phyloP scores from a whole-genome alignment of 2,113 vertebrate genomes.

The Hyaena hyaena region DNA sequence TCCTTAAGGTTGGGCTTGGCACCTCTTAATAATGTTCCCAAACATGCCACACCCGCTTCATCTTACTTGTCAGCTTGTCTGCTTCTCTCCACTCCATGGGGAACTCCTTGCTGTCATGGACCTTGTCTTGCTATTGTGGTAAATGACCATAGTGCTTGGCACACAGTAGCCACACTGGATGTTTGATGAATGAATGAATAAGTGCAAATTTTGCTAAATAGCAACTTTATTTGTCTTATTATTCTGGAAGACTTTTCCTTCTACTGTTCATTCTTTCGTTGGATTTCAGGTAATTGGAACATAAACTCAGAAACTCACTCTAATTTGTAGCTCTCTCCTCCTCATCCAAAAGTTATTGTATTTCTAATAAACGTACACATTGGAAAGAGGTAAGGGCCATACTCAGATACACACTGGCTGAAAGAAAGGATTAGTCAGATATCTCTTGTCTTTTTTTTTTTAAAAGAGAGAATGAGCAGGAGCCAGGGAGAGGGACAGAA shows the following conservation, averaged over 20 bases:
- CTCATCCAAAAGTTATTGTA: neutral
- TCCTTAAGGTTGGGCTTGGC: neutral
- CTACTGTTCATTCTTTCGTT: neutral
- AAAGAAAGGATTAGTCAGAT: neutral
- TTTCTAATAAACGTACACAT: neutral
- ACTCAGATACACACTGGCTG: neutral
- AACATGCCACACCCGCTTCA: neutral
- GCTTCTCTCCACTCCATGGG: neutral
- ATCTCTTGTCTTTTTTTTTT: neutral
- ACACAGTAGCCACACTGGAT: neutral
- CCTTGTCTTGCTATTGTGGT: neutral
- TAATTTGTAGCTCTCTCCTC: neutral
- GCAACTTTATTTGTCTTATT: neutral
- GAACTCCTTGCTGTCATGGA: neutral
- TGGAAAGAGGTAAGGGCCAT: neutral
- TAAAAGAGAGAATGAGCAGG: too few species aligned
- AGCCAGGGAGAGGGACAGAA: too few species aligned
- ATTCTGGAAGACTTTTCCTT: constrained; percentile 32
- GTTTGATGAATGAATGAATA: neutral
- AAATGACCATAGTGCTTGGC: neutral
- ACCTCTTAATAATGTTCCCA: neutral
- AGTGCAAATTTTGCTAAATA: neutral
- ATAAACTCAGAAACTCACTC: neutral
- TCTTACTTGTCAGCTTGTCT: neutral
- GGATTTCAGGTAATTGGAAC: neutral